A percentile compares a stretch with the other conserved stretches of the same genome.
These are phyloP conservation scores for Odontomyia ornata DNA, from an alignment of 2,888 invertebrate genomes.

Conservation along the genomic window DNA sequence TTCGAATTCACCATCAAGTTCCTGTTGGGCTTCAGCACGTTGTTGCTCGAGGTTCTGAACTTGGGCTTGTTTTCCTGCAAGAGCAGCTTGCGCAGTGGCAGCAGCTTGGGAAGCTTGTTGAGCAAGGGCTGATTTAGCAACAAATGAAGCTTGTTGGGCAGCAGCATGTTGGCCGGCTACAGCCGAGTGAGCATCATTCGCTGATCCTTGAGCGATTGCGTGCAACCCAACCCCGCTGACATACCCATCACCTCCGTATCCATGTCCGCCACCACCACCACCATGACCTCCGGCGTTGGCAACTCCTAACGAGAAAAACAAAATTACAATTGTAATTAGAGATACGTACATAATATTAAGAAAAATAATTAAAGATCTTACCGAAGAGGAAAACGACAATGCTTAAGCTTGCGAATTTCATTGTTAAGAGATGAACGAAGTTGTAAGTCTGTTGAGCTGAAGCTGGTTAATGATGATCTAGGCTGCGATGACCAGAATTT, in stretches of 20 bases:
- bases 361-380: not conserved
- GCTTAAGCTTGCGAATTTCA: slow-evolving; percentile 35
- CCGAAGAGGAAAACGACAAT: slow-evolving; percentile 33
- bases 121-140: slow-evolving; percentile 77
- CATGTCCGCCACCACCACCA: not conserved
- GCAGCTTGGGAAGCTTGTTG: slow-evolving; percentile 75
- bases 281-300: not conserved
- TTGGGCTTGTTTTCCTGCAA: slow-evolving; percentile 71
- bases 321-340: too few relatives aligned
- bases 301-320: too few relatives aligned
- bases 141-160: slow-evolving; percentile 71
- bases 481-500: not conserved
- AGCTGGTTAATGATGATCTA: slow-evolving; percentile 22
- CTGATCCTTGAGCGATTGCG: slow-evolving; percentile 78
- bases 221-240: slow-evolving; percentile 68
- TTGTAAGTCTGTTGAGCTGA: slow-evolving; percentile 1
- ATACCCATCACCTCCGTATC: not conserved
- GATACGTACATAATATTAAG: too few relatives aligned
- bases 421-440: slow-evolving; percentile 22
- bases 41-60: slow-evolving; percentile 74
- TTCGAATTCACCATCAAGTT: slow-evolving; percentile 73
- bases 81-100: slow-evolving; percentile 70
- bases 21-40: slow-evolving; percentile 73
- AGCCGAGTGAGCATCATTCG: slow-evolving; percentile 80
- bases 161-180: slow-evolving; percentile 78